Evolutionary conservation across 64 coral and sea anemone genomes (phyloP), one percentile per base, ranked within the genome.

Genomic region (Exaiptasia diaphana): DNA sequence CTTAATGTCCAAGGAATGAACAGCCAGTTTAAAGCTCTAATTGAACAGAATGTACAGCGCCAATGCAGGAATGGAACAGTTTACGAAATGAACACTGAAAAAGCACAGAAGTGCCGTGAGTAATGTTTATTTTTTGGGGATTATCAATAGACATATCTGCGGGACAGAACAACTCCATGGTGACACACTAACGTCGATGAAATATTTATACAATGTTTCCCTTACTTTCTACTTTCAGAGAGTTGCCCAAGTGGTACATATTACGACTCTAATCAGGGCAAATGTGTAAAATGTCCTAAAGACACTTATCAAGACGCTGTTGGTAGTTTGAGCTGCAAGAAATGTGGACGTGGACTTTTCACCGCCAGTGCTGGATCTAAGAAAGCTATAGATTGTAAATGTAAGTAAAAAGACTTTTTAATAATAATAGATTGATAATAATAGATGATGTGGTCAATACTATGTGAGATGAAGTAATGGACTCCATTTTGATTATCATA

Each of bases 211-310:
- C 36, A 17, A 12, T 15, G 43, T 46, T 46, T 46, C 6, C 43
- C 43, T 46, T 46, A 46, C 43, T 15, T 20, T 71, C 53, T 56
- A 35, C 21, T 32, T 27, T 25, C 55, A 99, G 95, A 89, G 68
- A 99, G 82, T 50, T 99, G 95, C 42, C 89, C 89, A 27, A 35
- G 80, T 39, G 95, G 95, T 3, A 89, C 37, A 5, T 92, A 76
- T 18, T 99, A 84, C 73, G 68, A 79, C 34, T 74, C 67, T 25
- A 70, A 14, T 24, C 23, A 39, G 40, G 73, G 68, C 37, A 32
- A 73, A 36, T 94, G 91, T 20, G 67, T 50, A 20, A 13, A 37
- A 25, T 94, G 91, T 57, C 89, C 89, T 0, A 11, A 61, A 38
- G 49, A 88, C 6, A 99, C 85, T 15, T 99, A 88, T 34, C 85